Evolutionary conservation across 1,140 invertebrate species (phyloP).

Genomic region (Asobara japonica): DNA sequence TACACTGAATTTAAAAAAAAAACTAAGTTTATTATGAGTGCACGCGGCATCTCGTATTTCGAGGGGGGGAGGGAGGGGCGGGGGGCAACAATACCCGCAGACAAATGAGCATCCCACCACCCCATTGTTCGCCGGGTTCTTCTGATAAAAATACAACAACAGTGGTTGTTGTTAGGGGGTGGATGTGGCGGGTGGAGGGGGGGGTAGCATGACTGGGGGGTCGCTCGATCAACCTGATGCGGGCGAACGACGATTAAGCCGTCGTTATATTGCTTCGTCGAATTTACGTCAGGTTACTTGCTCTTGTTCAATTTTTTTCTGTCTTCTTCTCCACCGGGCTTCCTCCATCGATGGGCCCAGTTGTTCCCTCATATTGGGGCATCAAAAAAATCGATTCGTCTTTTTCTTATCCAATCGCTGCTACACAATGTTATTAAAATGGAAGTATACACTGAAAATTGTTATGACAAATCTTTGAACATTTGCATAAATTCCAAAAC

Average conservation of each 20-base stretch:
- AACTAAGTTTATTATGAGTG: slow-evolving; percentile 34
- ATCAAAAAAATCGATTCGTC: too few species aligned
- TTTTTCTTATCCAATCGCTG: too few species aligned
- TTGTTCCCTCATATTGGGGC: not conserved
- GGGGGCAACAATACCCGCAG: slow-evolving; percentile 65
- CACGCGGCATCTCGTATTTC: slow-evolving; percentile 61
- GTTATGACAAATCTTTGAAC: too few species aligned
- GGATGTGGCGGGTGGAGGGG: not conserved
- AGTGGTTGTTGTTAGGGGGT: slow-evolving; percentile 10
- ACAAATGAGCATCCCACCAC: slow-evolving; percentile 68
- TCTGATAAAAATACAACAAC: slow-evolving; percentile 20
- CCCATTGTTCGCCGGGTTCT: slow-evolving; percentile 58
- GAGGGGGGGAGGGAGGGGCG: too few species aligned
- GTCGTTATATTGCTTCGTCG: slow-evolving; percentile 16
- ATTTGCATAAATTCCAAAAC: too few species aligned
- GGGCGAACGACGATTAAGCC: slow-evolving; percentile 27
- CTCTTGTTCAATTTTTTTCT: not conserved
- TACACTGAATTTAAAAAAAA: too few species aligned
- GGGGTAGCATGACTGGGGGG: not conserved
- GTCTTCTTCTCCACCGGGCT: not conserved
- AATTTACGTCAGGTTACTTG: slow-evolving; percentile 15
- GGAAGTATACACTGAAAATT: too few species aligned
- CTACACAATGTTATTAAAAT: too few species aligned
- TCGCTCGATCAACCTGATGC: slow-evolving; percentile 32
- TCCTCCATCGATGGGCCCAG: not conserved